These are phyloP conservation scores for Drosophila infuscata DNA, from an alignment of 2,888 invertebrate genomes.

Conservation along the genomic window DNA sequence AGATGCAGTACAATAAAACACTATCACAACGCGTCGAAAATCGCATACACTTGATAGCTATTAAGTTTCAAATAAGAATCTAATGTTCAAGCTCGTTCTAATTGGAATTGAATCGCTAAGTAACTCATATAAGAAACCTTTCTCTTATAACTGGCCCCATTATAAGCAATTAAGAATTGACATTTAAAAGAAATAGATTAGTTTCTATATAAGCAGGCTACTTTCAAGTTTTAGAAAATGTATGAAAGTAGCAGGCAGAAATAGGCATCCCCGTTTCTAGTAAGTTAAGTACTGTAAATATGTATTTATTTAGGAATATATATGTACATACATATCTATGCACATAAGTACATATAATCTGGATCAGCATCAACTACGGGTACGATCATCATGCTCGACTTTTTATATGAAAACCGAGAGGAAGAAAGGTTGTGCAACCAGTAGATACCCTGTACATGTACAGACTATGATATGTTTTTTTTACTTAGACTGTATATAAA, in stretches of 20 bases:
- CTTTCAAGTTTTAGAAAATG: not conserved
- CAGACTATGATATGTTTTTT: not conserved
- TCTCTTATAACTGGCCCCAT: not conserved
- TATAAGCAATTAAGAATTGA: not conserved
- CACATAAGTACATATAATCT: not conserved
- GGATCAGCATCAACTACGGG: constrained; percentile 9
- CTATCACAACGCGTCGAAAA: not conserved
- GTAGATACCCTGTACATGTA: not conserved
- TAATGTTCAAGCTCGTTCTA: not conserved
- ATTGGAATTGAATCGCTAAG: not conserved
- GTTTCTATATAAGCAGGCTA: not conserved
- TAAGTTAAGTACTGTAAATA: not conserved
- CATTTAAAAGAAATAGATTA: not conserved
- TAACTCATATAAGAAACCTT: not conserved
- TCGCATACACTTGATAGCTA: not conserved
- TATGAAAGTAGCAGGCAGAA: not conserved
- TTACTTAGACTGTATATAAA: not conserved
- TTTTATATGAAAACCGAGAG: not conserved
- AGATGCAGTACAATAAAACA: not conserved
- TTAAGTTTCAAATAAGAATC: not conserved
- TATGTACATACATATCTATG: not conserved
- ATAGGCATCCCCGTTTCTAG: not conserved
- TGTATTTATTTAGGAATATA: not conserved
- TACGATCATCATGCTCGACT: constrained; percentile 2
- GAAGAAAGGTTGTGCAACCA: not conserved